Conservation (phyloP, 2,113 vertebrate species). For the Tyto alba region DNA sequence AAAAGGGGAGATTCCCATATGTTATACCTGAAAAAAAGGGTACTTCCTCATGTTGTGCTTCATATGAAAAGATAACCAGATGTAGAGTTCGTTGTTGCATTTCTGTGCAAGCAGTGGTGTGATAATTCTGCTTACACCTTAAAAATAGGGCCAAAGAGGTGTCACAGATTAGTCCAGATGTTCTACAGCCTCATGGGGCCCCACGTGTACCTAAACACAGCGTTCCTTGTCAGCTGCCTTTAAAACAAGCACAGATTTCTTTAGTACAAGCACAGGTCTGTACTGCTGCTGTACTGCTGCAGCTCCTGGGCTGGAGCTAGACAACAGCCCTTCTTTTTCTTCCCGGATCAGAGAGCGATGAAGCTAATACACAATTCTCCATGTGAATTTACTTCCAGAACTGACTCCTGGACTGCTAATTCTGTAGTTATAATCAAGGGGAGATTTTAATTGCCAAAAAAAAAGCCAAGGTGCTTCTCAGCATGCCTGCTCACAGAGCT, state of each 20-base stretch:
- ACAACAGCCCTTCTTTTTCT: neutral
- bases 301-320: neutral
- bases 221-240: neutral
- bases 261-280: neutral
- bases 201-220: neutral
- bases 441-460: neutral
- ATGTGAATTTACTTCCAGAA: neutral
- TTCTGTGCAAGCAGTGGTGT: neutral
- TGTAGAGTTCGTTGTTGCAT: neutral
- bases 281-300: neutral
- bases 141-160: neutral
- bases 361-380: neutral
- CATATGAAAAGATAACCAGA: neutral
- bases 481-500: accelerated
- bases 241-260: neutral
- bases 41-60: neutral
- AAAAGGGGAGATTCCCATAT: neutral
- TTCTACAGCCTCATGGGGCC: neutral
- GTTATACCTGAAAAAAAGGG: neutral
- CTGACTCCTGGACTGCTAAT: neutral
- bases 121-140: neutral
- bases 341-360: neutral
- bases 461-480: neutral
- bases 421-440: neutral
- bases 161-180: neutral